These are phyloP conservation scores for Oscheius myriophilus DNA, from an alignment of 2,888 invertebrate genomes.

Conservation along the genomic window DNA sequence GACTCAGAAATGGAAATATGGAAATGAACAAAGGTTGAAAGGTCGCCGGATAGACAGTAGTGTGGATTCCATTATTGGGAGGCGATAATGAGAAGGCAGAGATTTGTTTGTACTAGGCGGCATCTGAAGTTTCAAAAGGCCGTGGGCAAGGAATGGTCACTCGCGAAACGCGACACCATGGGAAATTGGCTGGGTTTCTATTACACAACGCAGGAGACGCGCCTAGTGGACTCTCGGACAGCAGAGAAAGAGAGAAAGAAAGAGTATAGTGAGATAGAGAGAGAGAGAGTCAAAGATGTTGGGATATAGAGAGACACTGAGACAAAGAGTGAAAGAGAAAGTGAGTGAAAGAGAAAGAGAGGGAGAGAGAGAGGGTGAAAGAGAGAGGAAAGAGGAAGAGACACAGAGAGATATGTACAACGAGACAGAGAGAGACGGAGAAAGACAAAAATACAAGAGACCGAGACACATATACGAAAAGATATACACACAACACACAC, in stretches of 20 bases:
- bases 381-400: not conserved
- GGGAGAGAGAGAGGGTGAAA: not conserved
- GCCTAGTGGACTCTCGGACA: not conserved
- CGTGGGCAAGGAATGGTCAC: conserved; percentile 11
- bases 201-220: conserved; percentile 18
- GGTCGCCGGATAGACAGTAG: too few relatives aligned
- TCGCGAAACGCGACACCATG: conserved; percentile 27
- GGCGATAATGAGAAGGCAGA: too few relatives aligned
- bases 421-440: not conserved
- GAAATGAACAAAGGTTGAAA: too few relatives aligned
- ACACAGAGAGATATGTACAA: not conserved
- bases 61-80: too few relatives aligned
- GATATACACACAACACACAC: too few relatives aligned
- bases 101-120: too few relatives aligned
- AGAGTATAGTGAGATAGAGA: too few relatives aligned
- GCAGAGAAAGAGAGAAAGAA: conserved; percentile 1
- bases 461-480: too few relatives aligned
- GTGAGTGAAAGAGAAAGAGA: not conserved
- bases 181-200: conserved; percentile 35
- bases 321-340: conserved; percentile 1
- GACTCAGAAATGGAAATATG: too few relatives aligned
- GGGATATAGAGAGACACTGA: not conserved
- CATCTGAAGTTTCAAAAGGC: conserved; percentile 5
- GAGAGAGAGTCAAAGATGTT: not conserved
- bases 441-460: conserved; percentile 9